Conservation (phyloP, 2,113 vertebrate species). For the Cyanoderma ruficeps region DNA sequence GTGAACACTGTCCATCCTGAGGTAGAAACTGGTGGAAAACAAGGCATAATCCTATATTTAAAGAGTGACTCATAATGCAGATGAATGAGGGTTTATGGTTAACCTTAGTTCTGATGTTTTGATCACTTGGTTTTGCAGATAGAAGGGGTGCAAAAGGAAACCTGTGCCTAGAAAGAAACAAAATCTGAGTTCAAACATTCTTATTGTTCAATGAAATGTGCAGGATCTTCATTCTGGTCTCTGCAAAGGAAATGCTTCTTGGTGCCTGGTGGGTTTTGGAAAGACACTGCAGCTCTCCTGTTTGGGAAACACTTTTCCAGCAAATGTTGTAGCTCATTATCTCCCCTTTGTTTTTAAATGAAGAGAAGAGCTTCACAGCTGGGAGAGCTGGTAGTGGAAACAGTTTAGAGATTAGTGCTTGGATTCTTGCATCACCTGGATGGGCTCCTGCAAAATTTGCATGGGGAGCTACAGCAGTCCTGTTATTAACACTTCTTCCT, state of each 20-base stretch:
- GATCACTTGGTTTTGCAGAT: not conserved
- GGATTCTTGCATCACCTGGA: not conserved
- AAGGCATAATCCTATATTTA: not conserved
- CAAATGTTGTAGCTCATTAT: not conserved
- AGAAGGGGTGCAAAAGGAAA: not conserved
- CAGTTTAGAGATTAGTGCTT: not conserved
- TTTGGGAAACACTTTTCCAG: not conserved
- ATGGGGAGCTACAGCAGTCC: not conserved
- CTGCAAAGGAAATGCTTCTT: not conserved
- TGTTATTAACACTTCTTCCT: not conserved
- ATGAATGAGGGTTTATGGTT: not conserved
- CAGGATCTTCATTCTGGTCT: not conserved
- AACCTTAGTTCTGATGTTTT: not conserved
- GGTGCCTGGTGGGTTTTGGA: not conserved
- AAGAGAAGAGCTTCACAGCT: not conserved
- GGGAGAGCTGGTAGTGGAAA: not conserved
- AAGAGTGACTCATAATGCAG: not conserved
- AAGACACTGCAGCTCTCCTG: not conserved
- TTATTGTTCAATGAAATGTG: not conserved
- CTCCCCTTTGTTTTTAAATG: not conserved
- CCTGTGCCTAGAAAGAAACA: not conserved
- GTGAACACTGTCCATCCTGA: not conserved
- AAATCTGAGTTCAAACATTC: not conserved
- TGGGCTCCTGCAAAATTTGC: conserved; percentile 3
- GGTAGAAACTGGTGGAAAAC: not conserved